These are phyloP conservation scores for Meta bourneti DNA, from an alignment of 2,888 invertebrate species.

Conservation along the genomic window DNA sequence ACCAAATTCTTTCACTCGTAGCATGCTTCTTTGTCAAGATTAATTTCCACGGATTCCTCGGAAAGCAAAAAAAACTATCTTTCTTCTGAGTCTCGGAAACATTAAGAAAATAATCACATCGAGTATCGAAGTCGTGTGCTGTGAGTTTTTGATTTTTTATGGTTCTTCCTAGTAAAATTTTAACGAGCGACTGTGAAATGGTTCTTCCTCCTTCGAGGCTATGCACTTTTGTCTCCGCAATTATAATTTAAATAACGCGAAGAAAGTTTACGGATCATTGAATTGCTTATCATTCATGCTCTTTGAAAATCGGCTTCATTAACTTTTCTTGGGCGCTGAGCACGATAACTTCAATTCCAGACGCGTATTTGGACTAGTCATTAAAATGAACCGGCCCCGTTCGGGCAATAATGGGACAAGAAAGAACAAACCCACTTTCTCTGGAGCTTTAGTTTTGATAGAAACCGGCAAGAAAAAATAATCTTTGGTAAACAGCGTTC, in stretches of 20 bases:
- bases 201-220: slow-evolving; percentile 4
- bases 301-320: slow-evolving; percentile 54
- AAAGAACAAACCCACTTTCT: not conserved
- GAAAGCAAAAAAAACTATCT: slow-evolving; percentile 14
- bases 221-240: slow-evolving; percentile 11
- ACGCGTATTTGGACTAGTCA: not conserved
- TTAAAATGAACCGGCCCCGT: not conserved
- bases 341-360: slow-evolving; percentile 25
- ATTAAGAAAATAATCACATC: slow-evolving; percentile 50
- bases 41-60: slow-evolving; percentile 21
- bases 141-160: not conserved
- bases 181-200: slow-evolving; percentile 35
- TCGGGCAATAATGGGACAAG: slow-evolving; percentile 18
- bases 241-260: slow-evolving; percentile 52
- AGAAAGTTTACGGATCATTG: slow-evolving; percentile 44
- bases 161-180: slow-evolving; percentile 28
- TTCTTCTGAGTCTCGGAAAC: slow-evolving; percentile 3
- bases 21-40: slow-evolving; percentile 11
- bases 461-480: not conserved
- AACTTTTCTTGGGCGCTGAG: slow-evolving; percentile 13
- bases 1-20: slow-evolving; percentile 4
- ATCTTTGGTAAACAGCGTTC: not conserved
- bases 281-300: slow-evolving; percentile 52
- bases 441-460: no score
- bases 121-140: slow-evolving; percentile 26